Evolutionary conservation across 2,797 vertebrate species (phyloP).

Genomic region (Phrynocephalus vlangalii): DNA sequence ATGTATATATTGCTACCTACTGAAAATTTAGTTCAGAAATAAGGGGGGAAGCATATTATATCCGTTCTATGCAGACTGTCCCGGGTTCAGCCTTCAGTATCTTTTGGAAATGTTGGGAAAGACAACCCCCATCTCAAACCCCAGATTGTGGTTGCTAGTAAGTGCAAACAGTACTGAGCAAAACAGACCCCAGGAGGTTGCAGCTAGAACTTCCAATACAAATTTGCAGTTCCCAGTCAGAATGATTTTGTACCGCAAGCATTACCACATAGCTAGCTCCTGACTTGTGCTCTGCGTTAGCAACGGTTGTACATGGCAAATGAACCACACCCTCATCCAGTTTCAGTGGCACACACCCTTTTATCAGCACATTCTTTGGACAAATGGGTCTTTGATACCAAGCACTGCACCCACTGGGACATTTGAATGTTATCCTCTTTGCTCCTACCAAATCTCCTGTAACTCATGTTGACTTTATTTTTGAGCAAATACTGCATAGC

Average conservation of each 20-base stretch:
- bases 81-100: not conserved
- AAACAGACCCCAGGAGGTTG: not conserved
- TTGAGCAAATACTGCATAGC: constrained; percentile 64
- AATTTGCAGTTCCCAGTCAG: not conserved
- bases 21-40: not conserved
- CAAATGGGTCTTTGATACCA: constrained; percentile 56
- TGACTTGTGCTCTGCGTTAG: not conserved
- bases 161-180: not conserved
- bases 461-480: constrained; percentile 61
- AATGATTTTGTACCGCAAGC: not conserved
- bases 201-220: fast-evolving
- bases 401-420: constrained; percentile 49
- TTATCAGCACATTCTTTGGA: constrained; percentile 50
- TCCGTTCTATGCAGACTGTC: not conserved
- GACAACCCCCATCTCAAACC: not conserved
- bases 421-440: constrained; percentile 75
- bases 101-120: not conserved
- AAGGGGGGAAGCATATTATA: not conserved
- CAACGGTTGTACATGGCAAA: constrained; percentile 38
- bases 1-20: no score
- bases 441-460: constrained; percentile 59
- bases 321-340: constrained; percentile 35
- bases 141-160: no score
- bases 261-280: not conserved
- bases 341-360: constrained; percentile 55